Evolutionary conservation across 2,113 vertebrate species (phyloP), one percentile per base, ranked within the genome.

Genomic region (Ivindomyrus marchei): DNA sequence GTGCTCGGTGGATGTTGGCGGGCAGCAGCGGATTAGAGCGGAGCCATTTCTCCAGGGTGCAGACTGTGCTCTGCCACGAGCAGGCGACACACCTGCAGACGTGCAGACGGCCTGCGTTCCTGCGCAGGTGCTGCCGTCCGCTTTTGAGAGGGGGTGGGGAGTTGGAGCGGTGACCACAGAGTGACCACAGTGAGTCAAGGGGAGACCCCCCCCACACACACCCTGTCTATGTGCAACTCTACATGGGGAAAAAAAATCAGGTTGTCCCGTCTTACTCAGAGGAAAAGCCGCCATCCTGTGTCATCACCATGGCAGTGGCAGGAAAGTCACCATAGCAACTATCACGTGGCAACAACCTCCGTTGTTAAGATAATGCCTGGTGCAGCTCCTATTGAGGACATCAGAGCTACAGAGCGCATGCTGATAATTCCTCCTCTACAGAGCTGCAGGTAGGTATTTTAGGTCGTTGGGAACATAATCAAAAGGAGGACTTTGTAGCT

Each of bases 221-320:
- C 42, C 15, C 39, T 24, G 83, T 47, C 7, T 47, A 45, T 66
- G 52, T 46, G 36, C 39, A 85, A 7, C 83, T 89, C 90, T 87
- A 89, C 87, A 80, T n/a, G 83, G 85, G 21, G 21, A 9, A 87
- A 88, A 45, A 87, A 88, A 88, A 50, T 27, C 31, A 62, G 53
- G 36, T 21, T 62, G 52, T 42, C 52, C 36, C 2, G 1, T 62
- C 42, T 45, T 36, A 45, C 52, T 62, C 53, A 24, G 42, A 62
- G 21, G 21, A 42, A 45, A 27, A 62, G 42, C 53, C 52, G 10
- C 36, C 87, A 58, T 88, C 53, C 56, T 92, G 91, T 91, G 91
- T 93, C 92, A 92, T 89, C 80, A 46, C 91, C 87, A 90, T 92
- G 90, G 92, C 90, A 92, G 91, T 88, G 45, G 84, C 58, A 83